These are phyloP conservation scores for Tetanocera ferruginea DNA, from an alignment of 2,888 invertebrate species.

Conservation along the genomic window DNA sequence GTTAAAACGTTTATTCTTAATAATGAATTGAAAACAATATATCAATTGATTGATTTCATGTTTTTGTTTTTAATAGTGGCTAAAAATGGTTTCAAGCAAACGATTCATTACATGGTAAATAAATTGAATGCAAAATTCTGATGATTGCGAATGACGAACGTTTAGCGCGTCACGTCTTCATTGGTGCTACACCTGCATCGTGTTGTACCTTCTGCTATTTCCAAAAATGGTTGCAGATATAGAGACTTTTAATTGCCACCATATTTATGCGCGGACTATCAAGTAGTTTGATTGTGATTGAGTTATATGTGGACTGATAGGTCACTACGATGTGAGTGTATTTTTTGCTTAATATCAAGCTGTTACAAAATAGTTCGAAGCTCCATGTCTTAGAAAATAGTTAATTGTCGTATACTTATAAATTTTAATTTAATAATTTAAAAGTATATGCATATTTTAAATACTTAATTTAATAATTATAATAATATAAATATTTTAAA, in stretches of 20 bases:
- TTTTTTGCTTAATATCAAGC: not conserved
- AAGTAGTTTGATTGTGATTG: not conserved
- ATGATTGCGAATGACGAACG: not conserved
- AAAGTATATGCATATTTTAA: too few species aligned
- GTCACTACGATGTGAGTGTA: not conserved
- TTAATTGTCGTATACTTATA: too few species aligned
- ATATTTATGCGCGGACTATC: constrained; percentile 6
- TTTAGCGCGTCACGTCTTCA: not conserved
- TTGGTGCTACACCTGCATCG: constrained; percentile 11
- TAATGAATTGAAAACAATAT: not conserved
- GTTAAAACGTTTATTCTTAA: not conserved
- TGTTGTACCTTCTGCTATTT: not conserved
- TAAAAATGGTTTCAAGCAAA: not conserved
- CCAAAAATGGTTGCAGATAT: not conserved
- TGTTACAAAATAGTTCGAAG: not conserved
- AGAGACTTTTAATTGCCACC: constrained; percentile 17
- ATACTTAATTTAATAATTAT: too few species aligned
- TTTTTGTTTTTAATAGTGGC: constrained; percentile 16
- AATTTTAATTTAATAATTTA: too few species aligned
- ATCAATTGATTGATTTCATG: constrained; percentile 2
- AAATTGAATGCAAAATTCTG: not conserved
- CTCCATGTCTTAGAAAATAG: not conserved
- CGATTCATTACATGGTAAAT: not conserved
- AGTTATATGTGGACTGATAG: not conserved
- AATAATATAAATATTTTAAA: too few species aligned